Evolutionary conservation across 1,140 invertebrate genomes (phyloP), one percentile per base, ranked within the genome.

Genomic region (Bombus affinis): DNA sequence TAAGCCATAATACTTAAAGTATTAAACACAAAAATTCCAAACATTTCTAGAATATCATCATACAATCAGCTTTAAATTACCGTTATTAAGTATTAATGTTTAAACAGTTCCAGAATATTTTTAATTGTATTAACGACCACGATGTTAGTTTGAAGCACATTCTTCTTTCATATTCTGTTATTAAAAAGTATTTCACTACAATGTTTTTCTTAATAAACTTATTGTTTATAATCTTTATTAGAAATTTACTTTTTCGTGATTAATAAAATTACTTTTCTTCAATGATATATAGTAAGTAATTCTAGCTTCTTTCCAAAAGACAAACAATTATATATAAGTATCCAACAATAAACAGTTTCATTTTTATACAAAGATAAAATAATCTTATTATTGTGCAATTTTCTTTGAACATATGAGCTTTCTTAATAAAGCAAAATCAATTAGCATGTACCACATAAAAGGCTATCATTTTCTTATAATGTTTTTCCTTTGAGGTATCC

Each of bases 1-100:
- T 89, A 81, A 89, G 84, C 77, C 81, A 83, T 89, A 81, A 89
- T 89, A 86, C 72, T 89, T 83, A 73, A 86, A 81, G n/a, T 53
- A 89, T 70, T 70, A 86, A 89, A 89, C 80, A 70, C 75, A 28
- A 83, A 62, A 86, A 25, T 44, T 80, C 39, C 15, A 83, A 83
- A 89, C 25, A n/a, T 68, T 72, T 81, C 65, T 82, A 86, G 42
- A 81, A 81, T 74, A 81, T 59, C n/a, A 44, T 71, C 62, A 76
- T 68, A 82, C 10, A 72, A 65, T 66, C 74, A 53, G 47, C 79
- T 78, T 74, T 66, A 85, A 86, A 87, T 57, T 77, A 81, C 32
- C 68, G 22, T 59, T 80, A 81, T 59, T 37, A 70, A 28, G 42
- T 62, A 25, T 28, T 73, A 66, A 72, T 57, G 18, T 65, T 22